phyloP scores from a whole-genome alignment of 2,797 vertebrate genomes.

The Paratrypauchen microcephalus region DNA sequence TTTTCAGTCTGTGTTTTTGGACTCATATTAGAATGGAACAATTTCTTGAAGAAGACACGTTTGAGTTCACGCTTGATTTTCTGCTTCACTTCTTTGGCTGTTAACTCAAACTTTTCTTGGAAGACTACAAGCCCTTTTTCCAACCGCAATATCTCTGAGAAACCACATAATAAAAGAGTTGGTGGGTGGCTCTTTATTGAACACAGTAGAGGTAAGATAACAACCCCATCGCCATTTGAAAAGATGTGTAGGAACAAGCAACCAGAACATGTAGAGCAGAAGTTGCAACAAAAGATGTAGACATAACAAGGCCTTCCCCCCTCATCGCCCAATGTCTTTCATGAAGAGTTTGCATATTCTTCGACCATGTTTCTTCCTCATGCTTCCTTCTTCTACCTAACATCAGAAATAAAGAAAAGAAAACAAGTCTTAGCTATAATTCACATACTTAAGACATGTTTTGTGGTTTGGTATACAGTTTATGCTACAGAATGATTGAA shows the following conservation, averaged over 20 bases:
- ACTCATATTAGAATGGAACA: background rate
- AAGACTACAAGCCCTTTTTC: background rate
- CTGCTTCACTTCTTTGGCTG: slow-evolving; percentile 5
- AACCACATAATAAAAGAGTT: background rate
- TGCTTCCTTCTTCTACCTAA: background rate
- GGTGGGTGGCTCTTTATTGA: background rate
- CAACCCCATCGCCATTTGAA: background rate
- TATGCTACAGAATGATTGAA: too few relatives aligned
- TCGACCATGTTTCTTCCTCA: background rate
- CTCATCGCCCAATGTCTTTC: background rate
- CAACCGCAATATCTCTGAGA: background rate
- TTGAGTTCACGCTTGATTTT: slow-evolving; percentile 12
- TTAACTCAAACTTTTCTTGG: slow-evolving; percentile 4
- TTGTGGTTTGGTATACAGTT: too few relatives aligned
- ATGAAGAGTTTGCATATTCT: background rate
- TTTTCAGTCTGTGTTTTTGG: slow-evolving; percentile 13
- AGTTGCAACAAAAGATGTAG: background rate
- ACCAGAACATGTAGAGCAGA: background rate
- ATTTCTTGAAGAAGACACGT: background rate
- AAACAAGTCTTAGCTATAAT: too few relatives aligned
- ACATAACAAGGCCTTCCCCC: background rate
- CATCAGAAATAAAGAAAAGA: background rate
- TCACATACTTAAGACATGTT: too few relatives aligned
- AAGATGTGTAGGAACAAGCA: background rate
- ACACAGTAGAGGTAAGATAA: background rate